Evolutionary conservation across 2,888 invertebrate species (phyloP).

Genomic region (Hypomecis atomaria): DNA sequence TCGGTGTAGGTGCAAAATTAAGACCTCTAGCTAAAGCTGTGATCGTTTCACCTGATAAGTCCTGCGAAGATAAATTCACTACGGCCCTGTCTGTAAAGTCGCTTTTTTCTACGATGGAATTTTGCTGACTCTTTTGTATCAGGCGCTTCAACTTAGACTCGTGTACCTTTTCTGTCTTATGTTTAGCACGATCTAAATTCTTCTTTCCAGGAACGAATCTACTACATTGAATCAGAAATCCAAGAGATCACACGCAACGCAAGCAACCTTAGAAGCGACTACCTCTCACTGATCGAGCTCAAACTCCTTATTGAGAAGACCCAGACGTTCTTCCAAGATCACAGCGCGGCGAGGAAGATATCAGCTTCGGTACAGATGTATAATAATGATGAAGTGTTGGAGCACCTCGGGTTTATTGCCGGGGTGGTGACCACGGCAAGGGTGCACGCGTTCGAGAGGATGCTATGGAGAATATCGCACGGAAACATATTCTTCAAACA

Average conservation of each 20-base stretch:
- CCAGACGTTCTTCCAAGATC: constrained; percentile 82
- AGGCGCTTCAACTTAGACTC: too few species aligned
- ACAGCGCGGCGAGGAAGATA: constrained; percentile 85
- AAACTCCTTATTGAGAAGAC: constrained; percentile 76
- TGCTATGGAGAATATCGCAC: constrained; percentile 81
- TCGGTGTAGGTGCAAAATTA: too few species aligned
- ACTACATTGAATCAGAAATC: constrained; percentile 81
- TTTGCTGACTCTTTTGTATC: too few species aligned
- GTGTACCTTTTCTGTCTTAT: too few species aligned
- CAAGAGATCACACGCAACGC: constrained; percentile 80
- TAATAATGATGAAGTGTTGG: constrained; percentile 74
- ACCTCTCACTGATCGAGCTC: constrained; percentile 72
- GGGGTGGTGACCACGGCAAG: constrained; percentile 76
- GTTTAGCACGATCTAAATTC: too few species aligned
- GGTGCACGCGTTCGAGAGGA: constrained; percentile 75
- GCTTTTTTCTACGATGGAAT: too few species aligned
- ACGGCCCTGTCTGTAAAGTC: too few species aligned
- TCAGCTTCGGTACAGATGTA: constrained; percentile 76
- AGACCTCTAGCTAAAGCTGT: too few species aligned
- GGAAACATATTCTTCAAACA: constrained; percentile 81
- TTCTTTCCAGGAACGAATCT: constrained; percentile 76
- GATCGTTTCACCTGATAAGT: too few species aligned
- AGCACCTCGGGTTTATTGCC: constrained; percentile 77
- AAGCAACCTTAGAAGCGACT: constrained; percentile 74
- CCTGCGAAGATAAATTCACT: too few species aligned